Evolutionary conservation across 2,113 vertebrate genomes (phyloP), one percentile per base, ranked within the genome.

Genomic region (Caretta caretta): DNA sequence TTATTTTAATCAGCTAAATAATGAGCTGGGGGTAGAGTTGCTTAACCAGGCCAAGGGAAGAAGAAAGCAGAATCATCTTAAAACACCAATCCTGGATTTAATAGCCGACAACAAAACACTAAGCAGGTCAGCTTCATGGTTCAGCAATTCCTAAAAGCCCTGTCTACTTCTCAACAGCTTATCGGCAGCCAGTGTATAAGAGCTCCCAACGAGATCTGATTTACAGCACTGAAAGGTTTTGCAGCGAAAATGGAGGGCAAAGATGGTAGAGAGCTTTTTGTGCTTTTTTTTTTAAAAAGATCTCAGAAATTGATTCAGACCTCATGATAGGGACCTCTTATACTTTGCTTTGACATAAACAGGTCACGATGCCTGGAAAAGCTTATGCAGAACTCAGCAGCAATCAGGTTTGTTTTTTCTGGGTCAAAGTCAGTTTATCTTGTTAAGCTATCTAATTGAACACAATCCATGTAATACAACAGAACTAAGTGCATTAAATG

Each of bases 31-130:
- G 94, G 76, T 98, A 97, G 94, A 97, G 72, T 96, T 97, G 95
- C 97, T 98, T 98, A 98, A 98, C 96, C 94, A 98, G 92, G 87
- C 93, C 96, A 96, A 95, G 56, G 81, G 69, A 97, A 97, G 95
- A 98, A 97, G 96, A 97, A 98, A 98, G 95, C 79, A 49, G 96
- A 98, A 97, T 97, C 94, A 94, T 98, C 98, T 98, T 98, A 97
- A 98, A 98, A 96, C 95, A 93, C 94, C 97, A 98, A 97, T 98
- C 97, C 97, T 96, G 95, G 95, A 97, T 98, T 98, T 98, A 98
- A 98, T 97, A 98, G 98, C 97, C 95, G 98, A 98, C 98, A 98
- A 98, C 98, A 98, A 98, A 99, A 98, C 97, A 97, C 97, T 98
- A 98, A 98, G 97, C 98, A 98, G 98, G 98, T 98, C 98, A 98